phyloP scores from a whole-genome alignment of 2,888 invertebrate species.

The Isoperla grammatica region DNA sequence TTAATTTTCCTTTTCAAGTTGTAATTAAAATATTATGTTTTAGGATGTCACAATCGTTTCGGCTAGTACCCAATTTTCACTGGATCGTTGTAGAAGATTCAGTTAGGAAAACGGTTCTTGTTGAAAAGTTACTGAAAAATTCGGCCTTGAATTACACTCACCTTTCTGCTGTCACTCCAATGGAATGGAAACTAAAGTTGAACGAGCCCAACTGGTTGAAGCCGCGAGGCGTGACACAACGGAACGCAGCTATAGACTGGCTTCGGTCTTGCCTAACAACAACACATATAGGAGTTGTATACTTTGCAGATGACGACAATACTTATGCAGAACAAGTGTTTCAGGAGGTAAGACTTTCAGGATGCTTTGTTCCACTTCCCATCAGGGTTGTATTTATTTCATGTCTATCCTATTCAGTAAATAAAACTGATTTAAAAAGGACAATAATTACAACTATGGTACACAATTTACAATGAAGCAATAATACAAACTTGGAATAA shows the following conservation, averaged over 20 bases:
- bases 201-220: slow-evolving; percentile 68
- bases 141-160: slow-evolving; percentile 64
- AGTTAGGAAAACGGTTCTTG: slow-evolving; percentile 59
- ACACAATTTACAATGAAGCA: neutral
- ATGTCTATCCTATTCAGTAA: neutral
- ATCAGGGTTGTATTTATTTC: neutral
- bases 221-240: slow-evolving; percentile 85
- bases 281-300: slow-evolving; percentile 69
- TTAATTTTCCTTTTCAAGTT: too few species aligned
- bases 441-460: too few species aligned
- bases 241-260: slow-evolving; percentile 83
- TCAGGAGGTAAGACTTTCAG: slow-evolving; percentile 66
- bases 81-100: slow-evolving; percentile 94
- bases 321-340: slow-evolving; percentile 86
- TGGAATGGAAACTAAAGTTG: slow-evolving; percentile 59
- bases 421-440: too few species aligned
- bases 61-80: slow-evolving; percentile 79
- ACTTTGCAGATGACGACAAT: slow-evolving; percentile 97
- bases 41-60: slow-evolving; percentile 80
- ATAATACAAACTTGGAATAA: neutral
- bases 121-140: slow-evolving; percentile 63
- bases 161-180: slow-evolving; percentile 64
- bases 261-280: slow-evolving; percentile 56
- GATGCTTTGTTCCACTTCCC: too few species aligned
- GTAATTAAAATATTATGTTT: slow-evolving; percentile 27